Evolutionary conservation across 1,140 invertebrate genomes (phyloP), one percentile per base, ranked within the genome.

Genomic region (Drosophila chauvacae): DNA sequence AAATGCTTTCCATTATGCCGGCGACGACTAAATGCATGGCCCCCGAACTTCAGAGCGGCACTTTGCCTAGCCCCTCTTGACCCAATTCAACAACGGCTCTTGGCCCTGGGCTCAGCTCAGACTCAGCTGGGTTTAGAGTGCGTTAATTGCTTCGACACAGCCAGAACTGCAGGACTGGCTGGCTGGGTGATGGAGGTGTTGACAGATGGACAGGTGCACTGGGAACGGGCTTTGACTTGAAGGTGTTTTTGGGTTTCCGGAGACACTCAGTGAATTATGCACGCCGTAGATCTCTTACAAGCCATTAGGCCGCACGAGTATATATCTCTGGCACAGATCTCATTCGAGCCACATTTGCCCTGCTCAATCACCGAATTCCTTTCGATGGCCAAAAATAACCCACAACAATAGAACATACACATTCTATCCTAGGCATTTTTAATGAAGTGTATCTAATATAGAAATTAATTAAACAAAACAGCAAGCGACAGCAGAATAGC

Each of bases 401-500:
- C 59, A 62, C 42, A 77, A 77, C 62, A 76, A 76, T 77, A 63
- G 69, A 28, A 37, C 53, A 51, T 1, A 51, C 53, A 55, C 50
- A 30, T 11, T n/a, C 26, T n/a, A 63, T 42, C 28, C 48, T 50
- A 73, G 62, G 60, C 71, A 68, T 77, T 87, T 84, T 84, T 84
- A 90, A 87, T 87, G 85, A 87, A 87, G 85, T 87, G 84, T 88
- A 80, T 87, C 84, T 87, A 88, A 87, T 90, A 87, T 87, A 87
- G 77, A 87, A 87, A 87, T 87, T 87, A 87, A 87, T 87, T 87
- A 87, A 88, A 87, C 77, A 76, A 70, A 76, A 78, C 70, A 57
- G 59, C 68, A 26, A 70, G 70, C 66, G 76, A 77, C 72, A 83
- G 62, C 48, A 69, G 41, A 75, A 42, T 28, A 45, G 58, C 11